Base-by-base conservation (phyloP, 2,888 invertebrate species). In the Acleris holmiana region DNA sequence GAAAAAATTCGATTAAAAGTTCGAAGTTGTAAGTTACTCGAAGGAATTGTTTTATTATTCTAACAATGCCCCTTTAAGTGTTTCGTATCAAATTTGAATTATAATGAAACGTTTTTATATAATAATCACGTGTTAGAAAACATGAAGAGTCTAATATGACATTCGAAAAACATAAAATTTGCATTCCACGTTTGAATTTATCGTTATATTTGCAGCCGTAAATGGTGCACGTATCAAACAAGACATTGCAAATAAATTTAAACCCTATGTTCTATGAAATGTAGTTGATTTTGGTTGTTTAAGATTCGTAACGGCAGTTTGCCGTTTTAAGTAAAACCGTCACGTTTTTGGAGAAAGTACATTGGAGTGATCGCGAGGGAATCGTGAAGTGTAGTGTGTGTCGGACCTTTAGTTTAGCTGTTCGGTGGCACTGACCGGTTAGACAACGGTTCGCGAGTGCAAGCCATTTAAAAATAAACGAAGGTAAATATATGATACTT, bases 291-390 rank as follows among this genome's bases (percentile, higher is more conserved):
- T 55, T 54, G 17, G 35, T 59, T 49, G 59, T 59, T 65, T 65
- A 59, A 54, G 44, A 65, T 59, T 59, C 54, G 49, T 53, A 65
- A 65, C 59, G 29, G 64, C 59, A 65, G 59, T 65, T 35, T 54
- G 29, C 21, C n/a, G 13, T 49, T 46, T 50, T 66, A 60, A 56
- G 60, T 66, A 66, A 61, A 46, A 50, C 46, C 55, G 61, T 60
- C 65, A 66, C 65, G 65, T 56, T 66, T 65, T 66, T 41, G 65
- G 65, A 66, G 60, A 66, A 61, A 60, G 60, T 66, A 50, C 60
- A 61, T 61, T 61, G 21, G 49, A 48, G 55, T 35, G 55, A 47
- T 35, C 59, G 65, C 49, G 49, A 41, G 19, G 47, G 19, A 49
- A 59, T 40, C 59, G 47, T 18, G 65, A 55, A 65, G 65, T 65